phyloP scores from a whole-genome alignment of 2,797 vertebrate genomes.

The Carcharodon carcharias region DNA sequence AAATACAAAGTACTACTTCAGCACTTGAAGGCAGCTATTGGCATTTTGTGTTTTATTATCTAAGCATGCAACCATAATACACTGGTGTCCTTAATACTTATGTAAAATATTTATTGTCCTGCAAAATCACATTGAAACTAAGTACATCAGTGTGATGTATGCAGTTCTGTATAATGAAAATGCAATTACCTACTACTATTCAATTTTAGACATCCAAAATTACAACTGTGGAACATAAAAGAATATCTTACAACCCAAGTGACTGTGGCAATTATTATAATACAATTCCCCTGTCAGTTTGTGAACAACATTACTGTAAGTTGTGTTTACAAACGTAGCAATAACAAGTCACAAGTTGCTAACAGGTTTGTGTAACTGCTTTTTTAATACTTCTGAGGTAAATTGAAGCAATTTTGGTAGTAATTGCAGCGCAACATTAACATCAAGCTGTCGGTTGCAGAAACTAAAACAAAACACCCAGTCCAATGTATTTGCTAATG shows the following conservation, averaged over 20 bases:
- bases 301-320: background rate
- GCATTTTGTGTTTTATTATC: background rate
- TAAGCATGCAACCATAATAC: background rate
- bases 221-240: background rate
- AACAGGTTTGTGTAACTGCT: slow-evolving; percentile 24
- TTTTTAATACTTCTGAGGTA: slow-evolving; percentile 36
- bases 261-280: background rate
- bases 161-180: background rate
- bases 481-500: background rate
- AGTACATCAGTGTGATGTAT: background rate
- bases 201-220: background rate
- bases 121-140: background rate
- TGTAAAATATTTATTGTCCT: background rate
- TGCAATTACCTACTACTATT: background rate
- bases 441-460: background rate
- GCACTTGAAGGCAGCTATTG: background rate
- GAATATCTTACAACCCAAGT: background rate
- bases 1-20: background rate
- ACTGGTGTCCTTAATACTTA: background rate
- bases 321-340: slow-evolving; percentile 20
- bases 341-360: background rate
- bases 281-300: background rate
- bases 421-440: slow-evolving; percentile 29
- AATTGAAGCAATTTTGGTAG: slow-evolving; percentile 21
- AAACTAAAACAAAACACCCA: background rate